Conservation (phyloP, 2,113 vertebrate species). For the Takifugu flavidus region DNA sequence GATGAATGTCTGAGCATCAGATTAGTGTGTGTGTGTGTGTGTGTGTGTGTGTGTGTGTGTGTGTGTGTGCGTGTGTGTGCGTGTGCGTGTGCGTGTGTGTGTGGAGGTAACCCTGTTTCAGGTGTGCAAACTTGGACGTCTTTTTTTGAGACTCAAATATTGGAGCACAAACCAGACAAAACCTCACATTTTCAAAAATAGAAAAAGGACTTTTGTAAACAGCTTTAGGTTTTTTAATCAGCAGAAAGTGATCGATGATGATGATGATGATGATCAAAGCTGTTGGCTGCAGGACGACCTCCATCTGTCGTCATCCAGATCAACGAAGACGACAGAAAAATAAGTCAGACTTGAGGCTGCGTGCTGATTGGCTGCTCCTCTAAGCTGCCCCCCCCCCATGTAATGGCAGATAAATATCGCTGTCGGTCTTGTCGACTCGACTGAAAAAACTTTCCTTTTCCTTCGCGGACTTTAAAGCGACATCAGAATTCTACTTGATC, state of each 20-base stretch:
- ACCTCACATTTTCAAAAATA: too few relatives aligned
- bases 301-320: constrained; percentile 55
- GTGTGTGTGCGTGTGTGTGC: too few relatives aligned
- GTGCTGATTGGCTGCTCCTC: constrained; percentile 49
- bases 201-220: too few relatives aligned
- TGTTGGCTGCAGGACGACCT: too few relatives aligned
- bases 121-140: too few relatives aligned
- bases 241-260: too few relatives aligned
- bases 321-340: constrained; percentile 49
- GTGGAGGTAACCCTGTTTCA: too few relatives aligned
- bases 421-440: constrained; percentile 5
- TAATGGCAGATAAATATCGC: constrained; percentile 39
- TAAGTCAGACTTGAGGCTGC: constrained; percentile 8
- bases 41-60: neutral
- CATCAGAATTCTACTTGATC: neutral
- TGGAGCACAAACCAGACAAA: too few relatives aligned
- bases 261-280: too few relatives aligned
- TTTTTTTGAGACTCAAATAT: too few relatives aligned
- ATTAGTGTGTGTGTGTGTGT: constrained; percentile 33
- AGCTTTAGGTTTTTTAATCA: neutral
- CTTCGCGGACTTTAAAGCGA: neutral
- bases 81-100: too few relatives aligned
- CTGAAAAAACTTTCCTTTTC: neutral
- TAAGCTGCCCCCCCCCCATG: constrained; percentile 34
- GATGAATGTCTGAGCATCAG: constrained; percentile 40